Base-by-base conservation (phyloP, 1,140 invertebrate genomes). In the Mylabris phalerata region DNA sequence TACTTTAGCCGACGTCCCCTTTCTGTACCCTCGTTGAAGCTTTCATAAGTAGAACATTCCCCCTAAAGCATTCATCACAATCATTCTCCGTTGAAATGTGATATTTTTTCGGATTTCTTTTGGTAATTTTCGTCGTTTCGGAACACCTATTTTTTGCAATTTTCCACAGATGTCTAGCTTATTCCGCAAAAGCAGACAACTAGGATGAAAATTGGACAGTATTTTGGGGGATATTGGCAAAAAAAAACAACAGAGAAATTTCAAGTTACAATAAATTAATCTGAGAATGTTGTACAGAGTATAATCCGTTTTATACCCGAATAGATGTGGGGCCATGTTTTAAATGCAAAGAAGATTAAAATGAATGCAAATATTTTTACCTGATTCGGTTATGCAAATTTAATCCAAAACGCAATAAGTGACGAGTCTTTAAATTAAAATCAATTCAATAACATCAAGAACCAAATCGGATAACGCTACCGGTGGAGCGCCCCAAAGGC, bases 41-140 rank as follows among this genome's bases (percentile, higher is more conserved):
- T 48, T 57, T 40, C 50, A 46, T 55, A 50, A 55, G 60, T 54
- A 59, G 56, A 19, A 3, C 50, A 46, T 38, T 55, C 44, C 51
- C 50, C 55, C 51, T 11, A 57, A 32, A 50, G 56, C 52, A 59
- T 62, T 62, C 50, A 52, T 59, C 57, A 62, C 56, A 62, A 62
- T 62, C 52, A 62, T 58, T 62, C 50, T 54, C 45, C 49, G 44
- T 46, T 41, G 50, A 60, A 56, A 45, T 57, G 59, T 55, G 44
- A 57, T 61, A 61, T 61, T 57, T 61, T 61, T 55, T 57, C 32
- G 45, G 60, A 61, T 61, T 61, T 57, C 49, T 55, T 32, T 32
- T 32, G 44, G 60, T 47, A 58, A 59, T 59, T 62, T 58, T 51
- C 43, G 47, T 39, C 55, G 43, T 60, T 51, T 57, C 41, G 50